A percentile compares a stretch with the other conserved stretches of the same genome.
Conservation (phyloP, 2,113 vertebrate genomes). For the Andinoacara biseriatus region DNA sequence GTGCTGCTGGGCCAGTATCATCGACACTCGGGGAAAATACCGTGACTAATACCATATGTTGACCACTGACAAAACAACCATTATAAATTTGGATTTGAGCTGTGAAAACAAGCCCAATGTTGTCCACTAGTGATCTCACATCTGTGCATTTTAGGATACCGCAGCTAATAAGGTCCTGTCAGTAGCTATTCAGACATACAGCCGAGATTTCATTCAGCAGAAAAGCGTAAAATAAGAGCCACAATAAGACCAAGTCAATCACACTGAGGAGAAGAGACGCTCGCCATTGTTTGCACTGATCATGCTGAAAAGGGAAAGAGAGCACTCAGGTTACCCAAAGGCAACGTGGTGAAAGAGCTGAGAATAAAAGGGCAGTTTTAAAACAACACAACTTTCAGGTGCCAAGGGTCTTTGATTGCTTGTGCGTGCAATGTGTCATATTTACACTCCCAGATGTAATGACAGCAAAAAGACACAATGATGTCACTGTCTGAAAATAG, state of each 20-base stretch:
- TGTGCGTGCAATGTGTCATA: not conserved
- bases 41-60: conserved; percentile 6
- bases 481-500: conserved; percentile 37
- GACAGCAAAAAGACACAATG: conserved; percentile 6
- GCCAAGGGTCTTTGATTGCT: conserved; percentile 14
- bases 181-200: conserved; percentile 52
- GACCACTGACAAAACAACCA: conserved; percentile 6
- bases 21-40: not conserved
- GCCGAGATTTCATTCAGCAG: conserved; percentile 32
- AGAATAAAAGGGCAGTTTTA: conserved; percentile 50
- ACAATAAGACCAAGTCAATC: conserved; percentile 47
- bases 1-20: not conserved
- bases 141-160: not conserved
- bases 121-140: conserved; percentile 5
- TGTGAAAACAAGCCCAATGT: conserved; percentile 23
- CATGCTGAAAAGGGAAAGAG: conserved; percentile 68
- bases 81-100: not conserved
- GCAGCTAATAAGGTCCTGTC: conserved; percentile 39
- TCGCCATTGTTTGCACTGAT: conserved; percentile 62
- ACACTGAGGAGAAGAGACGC: conserved; percentile 30
- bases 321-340: conserved; percentile 56
- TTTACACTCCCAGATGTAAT: not conserved
- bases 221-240: conserved; percentile 36
- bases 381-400: conserved; percentile 30
- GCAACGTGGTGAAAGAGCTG: conserved; percentile 62